These are phyloP conservation scores for Octodonta nipae DNA, from an alignment of 2,888 invertebrate species.

Conservation along the genomic window DNA sequence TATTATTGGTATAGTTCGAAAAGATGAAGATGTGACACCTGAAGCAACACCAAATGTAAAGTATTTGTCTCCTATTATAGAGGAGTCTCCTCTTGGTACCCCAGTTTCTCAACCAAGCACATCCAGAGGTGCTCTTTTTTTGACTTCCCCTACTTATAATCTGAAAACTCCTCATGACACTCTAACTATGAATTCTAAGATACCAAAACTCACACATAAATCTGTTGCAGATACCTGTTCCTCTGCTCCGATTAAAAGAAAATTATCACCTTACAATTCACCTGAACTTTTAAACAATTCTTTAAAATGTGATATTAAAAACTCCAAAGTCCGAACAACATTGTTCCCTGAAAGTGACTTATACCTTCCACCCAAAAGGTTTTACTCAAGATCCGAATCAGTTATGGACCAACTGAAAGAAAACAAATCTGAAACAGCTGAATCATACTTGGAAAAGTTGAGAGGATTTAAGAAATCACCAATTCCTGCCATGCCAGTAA, in stretches of 20 bases:
- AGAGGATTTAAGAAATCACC: too few relatives aligned
- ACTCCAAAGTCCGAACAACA: conserved; percentile 25
- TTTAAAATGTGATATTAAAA: conserved; percentile 18
- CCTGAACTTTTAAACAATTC: conserved; percentile 13
- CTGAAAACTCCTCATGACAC: too few relatives aligned
- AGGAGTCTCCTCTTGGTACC: too few relatives aligned
- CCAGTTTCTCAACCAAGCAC: too few relatives aligned
- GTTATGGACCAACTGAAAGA: conserved; percentile 10
- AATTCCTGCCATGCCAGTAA: neutral
- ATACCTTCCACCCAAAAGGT: conserved; percentile 39
- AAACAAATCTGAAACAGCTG: conserved; percentile 1
- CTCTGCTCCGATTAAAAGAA: conserved; percentile 15
- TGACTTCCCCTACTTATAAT: too few relatives aligned
- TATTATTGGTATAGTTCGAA: too few relatives aligned
- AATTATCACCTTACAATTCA: conserved; percentile 13
- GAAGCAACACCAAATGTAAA: too few relatives aligned
- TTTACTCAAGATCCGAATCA: conserved; percentile 39
- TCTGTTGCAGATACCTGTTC: conserved; percentile 21
- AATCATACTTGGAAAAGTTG: too few relatives aligned
- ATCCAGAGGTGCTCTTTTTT: too few relatives aligned
- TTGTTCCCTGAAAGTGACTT: conserved; percentile 33
- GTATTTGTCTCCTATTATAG: too few relatives aligned
- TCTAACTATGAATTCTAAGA: conserved; percentile 19
- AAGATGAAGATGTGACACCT: too few relatives aligned
- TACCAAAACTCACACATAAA: conserved; percentile 28